Evolutionary conservation across 2,888 invertebrate genomes (phyloP).

Genomic region (Caenorhabditis drosophilae): DNA sequence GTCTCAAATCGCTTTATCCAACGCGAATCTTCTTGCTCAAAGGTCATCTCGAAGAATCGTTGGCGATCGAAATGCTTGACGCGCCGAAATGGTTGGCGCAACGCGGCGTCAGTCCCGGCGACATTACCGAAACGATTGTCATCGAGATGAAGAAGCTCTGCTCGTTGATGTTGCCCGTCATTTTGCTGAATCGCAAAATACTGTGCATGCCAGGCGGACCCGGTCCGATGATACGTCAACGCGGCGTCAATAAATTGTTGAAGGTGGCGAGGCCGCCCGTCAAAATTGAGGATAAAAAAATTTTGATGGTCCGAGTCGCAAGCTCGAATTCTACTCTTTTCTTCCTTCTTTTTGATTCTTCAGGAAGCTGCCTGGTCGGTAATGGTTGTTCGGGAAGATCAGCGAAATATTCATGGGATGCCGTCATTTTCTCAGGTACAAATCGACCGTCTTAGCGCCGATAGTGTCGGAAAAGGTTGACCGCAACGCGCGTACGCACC

Average conservation of each 20-base stretch:
- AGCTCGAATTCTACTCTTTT: too few relatives aligned
- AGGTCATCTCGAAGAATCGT: slow-evolving; percentile 51
- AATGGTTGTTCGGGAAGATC: slow-evolving; percentile 23
- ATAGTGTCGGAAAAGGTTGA: too few relatives aligned
- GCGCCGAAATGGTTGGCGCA: slow-evolving; percentile 17
- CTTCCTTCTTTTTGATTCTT: too few relatives aligned
- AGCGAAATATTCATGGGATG: slow-evolving; percentile 30
- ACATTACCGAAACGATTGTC: slow-evolving; percentile 8
- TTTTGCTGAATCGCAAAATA: slow-evolving; percentile 26
- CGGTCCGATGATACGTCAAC: slow-evolving; percentile 39
- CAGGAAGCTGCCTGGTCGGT: slow-evolving; percentile 33
- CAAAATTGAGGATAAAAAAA: slow-evolving; percentile 9
- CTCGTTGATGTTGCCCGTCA: slow-evolving; percentile 18
- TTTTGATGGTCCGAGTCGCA: slow-evolving; percentile 14
- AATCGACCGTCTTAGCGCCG: too few relatives aligned
- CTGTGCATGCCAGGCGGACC: slow-evolving; percentile 55
- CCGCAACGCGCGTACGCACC: too few relatives aligned
- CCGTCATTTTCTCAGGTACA: slow-evolving; percentile 26
- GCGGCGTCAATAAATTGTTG: slow-evolving; percentile 10
- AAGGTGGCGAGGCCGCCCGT: slow-evolving; percentile 9
- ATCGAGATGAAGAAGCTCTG: slow-evolving; percentile 22
- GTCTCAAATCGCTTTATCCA: slow-evolving; percentile 46
- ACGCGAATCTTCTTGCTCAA: slow-evolving; percentile 42
- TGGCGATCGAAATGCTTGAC: slow-evolving; percentile 37
- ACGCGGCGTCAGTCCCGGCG: slow-evolving; percentile 5